Conservation (phyloP, 1,140 invertebrate species). For the Lepidurus arcticus region DNA sequence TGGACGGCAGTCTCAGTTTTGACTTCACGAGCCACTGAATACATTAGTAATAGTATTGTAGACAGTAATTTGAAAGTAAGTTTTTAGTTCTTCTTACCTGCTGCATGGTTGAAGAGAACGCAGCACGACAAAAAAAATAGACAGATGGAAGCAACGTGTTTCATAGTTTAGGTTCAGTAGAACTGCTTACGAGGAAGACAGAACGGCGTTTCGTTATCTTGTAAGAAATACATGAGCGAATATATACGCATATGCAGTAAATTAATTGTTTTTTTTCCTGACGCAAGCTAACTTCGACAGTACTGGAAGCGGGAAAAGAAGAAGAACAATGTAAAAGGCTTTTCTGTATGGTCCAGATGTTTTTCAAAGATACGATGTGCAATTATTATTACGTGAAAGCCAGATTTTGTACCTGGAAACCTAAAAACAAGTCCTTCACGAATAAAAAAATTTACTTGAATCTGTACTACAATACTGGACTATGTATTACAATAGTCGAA, state of each 20-base stretch:
- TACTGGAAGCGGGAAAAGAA: not conserved
- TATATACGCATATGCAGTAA: constrained; percentile 7
- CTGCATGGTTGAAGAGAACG: not conserved
- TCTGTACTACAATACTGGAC: too few relatives aligned
- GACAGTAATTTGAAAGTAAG: not conserved
- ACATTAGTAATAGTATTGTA: too few relatives aligned
- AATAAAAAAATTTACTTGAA: too few relatives aligned
- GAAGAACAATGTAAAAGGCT: not conserved
- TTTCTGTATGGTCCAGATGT: not conserved
- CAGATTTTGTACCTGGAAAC: too few relatives aligned
- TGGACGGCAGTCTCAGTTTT: not conserved
- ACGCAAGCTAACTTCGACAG: not conserved
- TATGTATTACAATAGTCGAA: too few relatives aligned
- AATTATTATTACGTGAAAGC: too few relatives aligned
- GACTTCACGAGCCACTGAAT: not conserved
- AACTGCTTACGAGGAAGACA: not conserved
- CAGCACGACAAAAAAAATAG: not conserved
- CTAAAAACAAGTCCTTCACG: too few relatives aligned
- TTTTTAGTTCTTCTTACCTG: not conserved
- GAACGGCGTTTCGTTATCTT: not conserved
- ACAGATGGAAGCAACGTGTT: not conserved
- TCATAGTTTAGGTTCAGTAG: not conserved
- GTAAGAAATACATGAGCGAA: not conserved
- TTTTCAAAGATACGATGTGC: not conserved
- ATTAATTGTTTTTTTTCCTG: not conserved